Evolutionary conservation across 1,140 invertebrate species (phyloP).

Genomic region (Hyles vespertilio): DNA sequence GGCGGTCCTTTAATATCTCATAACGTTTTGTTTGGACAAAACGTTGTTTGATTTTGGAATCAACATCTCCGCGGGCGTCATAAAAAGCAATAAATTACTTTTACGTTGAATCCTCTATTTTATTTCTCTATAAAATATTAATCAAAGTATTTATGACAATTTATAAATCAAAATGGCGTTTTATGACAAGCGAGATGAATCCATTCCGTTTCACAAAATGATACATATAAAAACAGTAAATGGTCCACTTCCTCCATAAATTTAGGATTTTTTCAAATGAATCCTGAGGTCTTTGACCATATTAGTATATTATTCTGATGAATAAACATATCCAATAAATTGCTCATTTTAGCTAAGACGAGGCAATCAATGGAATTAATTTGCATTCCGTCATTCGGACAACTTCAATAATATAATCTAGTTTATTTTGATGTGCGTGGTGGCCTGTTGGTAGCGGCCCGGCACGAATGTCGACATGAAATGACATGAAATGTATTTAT

Average conservation of each 20-base stretch:
- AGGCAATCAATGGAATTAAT: conserved; percentile 1
- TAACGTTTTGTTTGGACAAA: too few species aligned
- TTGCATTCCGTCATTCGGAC: not conserved
- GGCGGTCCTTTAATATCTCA: too few species aligned
- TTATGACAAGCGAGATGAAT: conserved; percentile 11
- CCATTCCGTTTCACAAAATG: conserved; percentile 6
- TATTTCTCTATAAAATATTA: conserved; percentile 5
- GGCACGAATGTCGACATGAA: too few species aligned
- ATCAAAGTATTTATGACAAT: conserved; percentile 10
- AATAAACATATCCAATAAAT: conserved; percentile 1
- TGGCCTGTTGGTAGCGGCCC: too few species aligned
- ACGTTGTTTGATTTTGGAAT: too few species aligned
- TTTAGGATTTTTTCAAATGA: conserved; percentile 12
- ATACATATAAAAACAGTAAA: conserved; percentile 11
- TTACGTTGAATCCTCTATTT: too few species aligned
- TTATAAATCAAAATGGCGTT: conserved; percentile 8
- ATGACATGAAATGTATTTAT: too few species aligned
- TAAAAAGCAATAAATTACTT: too few species aligned
- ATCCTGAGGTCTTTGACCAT: conserved; percentile 5
- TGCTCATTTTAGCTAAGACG: not conserved
- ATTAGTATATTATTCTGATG: conserved; percentile 2
- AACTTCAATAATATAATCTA: not conserved
- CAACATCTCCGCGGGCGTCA: too few species aligned
- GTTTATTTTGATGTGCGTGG: not conserved
- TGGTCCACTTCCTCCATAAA: conserved; percentile 20